These are phyloP conservation scores for Struthio camelus DNA, from an alignment of 2,113 vertebrate genomes.

Conservation along the genomic window DNA sequence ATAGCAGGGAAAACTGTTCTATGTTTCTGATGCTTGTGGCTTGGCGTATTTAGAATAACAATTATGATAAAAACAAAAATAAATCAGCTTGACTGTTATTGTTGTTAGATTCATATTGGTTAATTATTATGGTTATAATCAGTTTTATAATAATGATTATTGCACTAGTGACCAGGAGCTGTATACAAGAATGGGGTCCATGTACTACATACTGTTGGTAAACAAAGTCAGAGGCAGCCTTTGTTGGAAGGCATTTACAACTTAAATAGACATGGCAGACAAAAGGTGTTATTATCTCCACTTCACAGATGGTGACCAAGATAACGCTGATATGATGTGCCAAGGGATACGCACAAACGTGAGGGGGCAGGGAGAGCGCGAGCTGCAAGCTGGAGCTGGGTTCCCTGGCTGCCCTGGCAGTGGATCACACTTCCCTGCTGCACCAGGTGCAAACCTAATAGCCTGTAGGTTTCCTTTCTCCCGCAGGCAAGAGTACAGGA, in stretches of 20 bases:
- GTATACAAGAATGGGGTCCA: background rate
- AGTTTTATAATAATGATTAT: background rate
- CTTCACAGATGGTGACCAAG: slow-evolving; percentile 36
- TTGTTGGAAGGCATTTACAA: background rate
- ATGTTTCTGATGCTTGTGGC: background rate
- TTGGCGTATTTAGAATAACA: background rate
- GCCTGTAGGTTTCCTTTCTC: background rate
- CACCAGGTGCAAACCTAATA: rapidly evolving
- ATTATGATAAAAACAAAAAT: background rate
- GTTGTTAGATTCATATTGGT: background rate
- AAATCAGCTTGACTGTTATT: background rate
- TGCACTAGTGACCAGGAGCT: background rate
- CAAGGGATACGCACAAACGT: background rate
- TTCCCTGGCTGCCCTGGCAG: background rate
- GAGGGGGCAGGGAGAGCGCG: background rate
- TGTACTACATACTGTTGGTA: background rate
- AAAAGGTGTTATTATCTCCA: slow-evolving; percentile 21
- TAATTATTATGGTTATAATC: background rate
- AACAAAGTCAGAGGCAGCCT: background rate
- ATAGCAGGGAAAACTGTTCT: background rate
- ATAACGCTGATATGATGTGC: background rate
- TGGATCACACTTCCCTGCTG: background rate
- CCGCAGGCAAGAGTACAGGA: rapidly evolving
- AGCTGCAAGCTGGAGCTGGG: background rate
- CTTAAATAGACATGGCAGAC: background rate